phyloP scores from a whole-genome alignment of 2,797 vertebrate species.

The Hipposideros larvatus region DNA sequence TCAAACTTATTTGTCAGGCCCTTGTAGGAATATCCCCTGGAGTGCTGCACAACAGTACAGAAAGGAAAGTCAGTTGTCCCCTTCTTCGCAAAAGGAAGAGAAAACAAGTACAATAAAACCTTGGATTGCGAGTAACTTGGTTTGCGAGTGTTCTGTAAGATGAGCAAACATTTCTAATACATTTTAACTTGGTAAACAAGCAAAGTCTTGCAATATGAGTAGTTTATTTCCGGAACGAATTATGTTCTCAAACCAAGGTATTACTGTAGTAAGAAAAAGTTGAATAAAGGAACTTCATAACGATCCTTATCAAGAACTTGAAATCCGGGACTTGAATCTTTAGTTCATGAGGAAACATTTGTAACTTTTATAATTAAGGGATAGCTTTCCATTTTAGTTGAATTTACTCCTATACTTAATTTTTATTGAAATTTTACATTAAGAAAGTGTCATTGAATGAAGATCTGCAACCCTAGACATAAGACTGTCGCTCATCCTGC shows the following conservation, averaged over 20 bases:
- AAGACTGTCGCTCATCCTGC: background rate
- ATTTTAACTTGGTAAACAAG: too few species aligned
- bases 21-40: background rate
- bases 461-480: background rate
- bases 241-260: too few species aligned
- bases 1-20: background rate
- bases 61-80: background rate
- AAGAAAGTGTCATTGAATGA: background rate
- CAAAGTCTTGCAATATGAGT: too few species aligned
- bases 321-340: background rate
- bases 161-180: too few species aligned
- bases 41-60: fast-evolving
- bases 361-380: background rate
- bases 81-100: background rate
- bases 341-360: background rate
- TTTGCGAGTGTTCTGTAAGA: too few species aligned
- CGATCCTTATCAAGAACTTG: constrained; percentile 8
- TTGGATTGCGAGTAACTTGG: too few species aligned
- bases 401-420: background rate
- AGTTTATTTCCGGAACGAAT: too few species aligned
- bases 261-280: background rate
- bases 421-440: constrained; percentile 16
- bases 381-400: constrained; percentile 15
- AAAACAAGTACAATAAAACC: background rate
- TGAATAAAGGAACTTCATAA: background rate